A percentile compares a stretch with the other conserved stretches of the same genome.
These are phyloP conservation scores for Callaeas wilsoni DNA, from an alignment of 2,113 vertebrate genomes.

Conservation along the genomic window DNA sequence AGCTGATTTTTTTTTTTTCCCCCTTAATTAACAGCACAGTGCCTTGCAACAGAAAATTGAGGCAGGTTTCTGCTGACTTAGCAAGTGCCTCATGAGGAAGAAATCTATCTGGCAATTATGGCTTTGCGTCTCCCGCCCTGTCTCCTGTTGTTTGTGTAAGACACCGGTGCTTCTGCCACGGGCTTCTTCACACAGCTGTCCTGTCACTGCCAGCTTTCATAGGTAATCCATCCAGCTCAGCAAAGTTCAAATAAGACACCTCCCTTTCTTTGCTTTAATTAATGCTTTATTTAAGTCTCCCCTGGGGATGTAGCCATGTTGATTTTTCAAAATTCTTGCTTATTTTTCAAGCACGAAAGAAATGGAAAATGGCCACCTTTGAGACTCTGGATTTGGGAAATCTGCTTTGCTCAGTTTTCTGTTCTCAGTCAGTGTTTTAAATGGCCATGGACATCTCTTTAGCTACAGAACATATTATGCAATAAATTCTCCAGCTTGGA, in stretches of 20 bases:
- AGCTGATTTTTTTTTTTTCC: neutral
- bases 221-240: constrained; percentile 58
- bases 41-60: constrained; percentile 34
- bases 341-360: neutral
- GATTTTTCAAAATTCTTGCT: constrained; percentile 31
- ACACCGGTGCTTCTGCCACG: constrained; percentile 33
- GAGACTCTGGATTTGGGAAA: neutral
- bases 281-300: constrained; percentile 25
- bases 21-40: neutral
- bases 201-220: constrained; percentile 53
- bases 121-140: constrained; percentile 5
- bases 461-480: neutral
- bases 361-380: neutral
- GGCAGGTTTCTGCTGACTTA: constrained; percentile 54
- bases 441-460: neutral
- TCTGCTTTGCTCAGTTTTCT: neutral
- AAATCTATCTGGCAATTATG: constrained; percentile 58
- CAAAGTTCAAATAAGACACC: constrained; percentile 50
- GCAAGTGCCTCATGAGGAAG: constrained; percentile 37
- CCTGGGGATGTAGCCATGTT: constrained; percentile 27
- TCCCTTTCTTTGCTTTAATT: constrained; percentile 47
- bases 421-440: neutral
- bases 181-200: constrained; percentile 42
- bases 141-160: constrained; percentile 49
- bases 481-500: neutral